Evolutionary conservation across 2,797 vertebrate species (phyloP).

Genomic region (Syngnathus acus): DNA sequence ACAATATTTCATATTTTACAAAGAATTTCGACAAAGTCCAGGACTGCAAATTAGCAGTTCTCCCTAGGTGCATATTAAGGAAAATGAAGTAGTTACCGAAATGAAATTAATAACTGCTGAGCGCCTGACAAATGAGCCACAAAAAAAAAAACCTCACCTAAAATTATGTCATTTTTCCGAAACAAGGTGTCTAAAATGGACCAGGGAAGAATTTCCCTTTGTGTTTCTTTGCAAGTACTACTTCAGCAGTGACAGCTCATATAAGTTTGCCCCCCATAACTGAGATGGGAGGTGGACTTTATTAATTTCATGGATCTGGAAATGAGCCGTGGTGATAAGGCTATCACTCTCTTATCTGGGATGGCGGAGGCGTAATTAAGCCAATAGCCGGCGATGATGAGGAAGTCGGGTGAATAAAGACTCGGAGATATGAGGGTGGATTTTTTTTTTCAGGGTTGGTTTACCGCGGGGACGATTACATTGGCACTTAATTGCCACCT

Average conservation of each 20-base stretch:
- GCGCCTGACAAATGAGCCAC: conserved; percentile 37
- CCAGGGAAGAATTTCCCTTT: conserved; percentile 24
- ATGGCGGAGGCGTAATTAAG: conserved; percentile 66
- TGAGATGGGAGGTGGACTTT: conserved; percentile 61
- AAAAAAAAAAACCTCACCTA: too few relatives aligned
- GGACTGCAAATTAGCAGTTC: conserved; percentile 32
- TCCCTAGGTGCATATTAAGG: conserved; percentile 51
- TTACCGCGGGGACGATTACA: conserved; percentile 64
- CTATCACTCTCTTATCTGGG: conserved; percentile 66
- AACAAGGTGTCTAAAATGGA: conserved; percentile 31
- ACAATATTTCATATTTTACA: conserved; percentile 33
- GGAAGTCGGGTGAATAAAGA: conserved; percentile 51
- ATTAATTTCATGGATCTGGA: conserved; percentile 71
- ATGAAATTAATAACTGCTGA: conserved; percentile 42
- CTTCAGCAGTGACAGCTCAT: conserved; percentile 48
- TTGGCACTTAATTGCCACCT: conserved; percentile 65
- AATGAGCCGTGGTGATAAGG: conserved; percentile 70
- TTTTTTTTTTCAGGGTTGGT: conserved; percentile 58
- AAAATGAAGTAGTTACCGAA: conserved; percentile 44
- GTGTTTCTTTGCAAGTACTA: conserved; percentile 15
- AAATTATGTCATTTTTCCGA: background rate
- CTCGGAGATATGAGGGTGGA: conserved; percentile 56
- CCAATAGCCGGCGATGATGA: conserved; percentile 64
- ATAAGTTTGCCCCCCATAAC: conserved; percentile 53
- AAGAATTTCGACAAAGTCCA: conserved; percentile 16